Base-by-base conservation (phyloP, 2,113 vertebrate genomes). In the Todiramphus saurophagus region DNA sequence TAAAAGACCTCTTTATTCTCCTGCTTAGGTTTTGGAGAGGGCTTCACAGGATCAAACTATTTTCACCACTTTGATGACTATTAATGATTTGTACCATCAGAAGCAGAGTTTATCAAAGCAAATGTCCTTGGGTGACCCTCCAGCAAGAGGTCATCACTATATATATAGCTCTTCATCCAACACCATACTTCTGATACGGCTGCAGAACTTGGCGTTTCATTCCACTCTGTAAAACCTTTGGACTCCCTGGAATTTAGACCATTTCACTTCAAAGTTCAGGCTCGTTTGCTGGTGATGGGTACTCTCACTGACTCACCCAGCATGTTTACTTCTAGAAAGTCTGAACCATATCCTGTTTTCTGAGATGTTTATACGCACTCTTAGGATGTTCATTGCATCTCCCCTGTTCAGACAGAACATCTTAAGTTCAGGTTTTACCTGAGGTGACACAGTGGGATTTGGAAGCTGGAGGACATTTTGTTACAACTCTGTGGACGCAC, bases 341-440 rank as follows among this genome's bases (percentile, higher is more conserved):
- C 93, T 94, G 77, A 37, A 59, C 89, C 37, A 46, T 48, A 89
- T 93, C 90, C 95, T 91, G 66, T 90, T 90, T 92, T 28, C 73
- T 73, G 58, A 66, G 63, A 89, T 91, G 86, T 87, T 95, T 95
- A 58, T 30, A 89, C 87, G 44, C 44, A n/a, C 53, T 70, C 51
- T 56, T n/a, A 37, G 50, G 73, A 87, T 55, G 69, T 21, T 90
- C 28, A 15, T 1, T 59, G 28, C 67, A 72, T 43, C 33, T 83
- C 19, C 14, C 2, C 9, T 8, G 8, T 27, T 89, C 64, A 86
- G 66, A 79, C 77, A 78, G 39, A 76, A 69, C 50, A 69, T 68
- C 44, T 64, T 13, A 23, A 80, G 8, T 27, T 31, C 41, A 41
- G 59, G 5, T 60, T 23, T 88, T 48, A 46, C 30, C 72, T 37